Percentiles rank a stretch among this genome's conserved stretches.
phyloP scores from a whole-genome alignment of 1,140 invertebrate species.

The Parasteatoda tepidariorum region DNA sequence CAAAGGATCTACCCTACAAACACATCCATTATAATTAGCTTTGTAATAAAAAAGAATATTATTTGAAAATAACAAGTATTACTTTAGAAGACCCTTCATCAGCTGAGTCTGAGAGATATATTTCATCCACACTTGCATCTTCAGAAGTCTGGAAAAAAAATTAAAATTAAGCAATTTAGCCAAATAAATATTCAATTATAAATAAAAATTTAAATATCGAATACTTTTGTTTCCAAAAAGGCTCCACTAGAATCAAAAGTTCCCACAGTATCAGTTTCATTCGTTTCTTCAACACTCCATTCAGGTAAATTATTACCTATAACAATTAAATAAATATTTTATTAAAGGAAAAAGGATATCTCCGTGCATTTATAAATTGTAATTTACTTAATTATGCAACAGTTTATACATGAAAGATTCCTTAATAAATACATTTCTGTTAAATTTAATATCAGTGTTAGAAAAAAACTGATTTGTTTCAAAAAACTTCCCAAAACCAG shows the following conservation, averaged over 20 bases:
- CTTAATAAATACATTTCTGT: no score
- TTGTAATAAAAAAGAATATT: no score
- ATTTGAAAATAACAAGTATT: neutral
- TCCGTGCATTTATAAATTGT: no score
- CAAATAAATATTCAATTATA: neutral
- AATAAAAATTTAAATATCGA: neutral
- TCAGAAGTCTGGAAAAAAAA: slow-evolving; percentile 37
- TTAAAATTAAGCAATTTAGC: no score
- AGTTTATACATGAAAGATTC: no score
- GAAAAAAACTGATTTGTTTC: no score
- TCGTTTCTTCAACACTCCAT: slow-evolving; percentile 69
- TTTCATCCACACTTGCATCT: slow-evolving; percentile 29
- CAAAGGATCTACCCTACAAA: no score
- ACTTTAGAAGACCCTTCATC: slow-evolving; percentile 53
- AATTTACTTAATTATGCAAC: no score
- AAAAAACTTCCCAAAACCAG: no score
- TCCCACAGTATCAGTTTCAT: slow-evolving; percentile 76
- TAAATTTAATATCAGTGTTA: no score
- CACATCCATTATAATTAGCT: no score
- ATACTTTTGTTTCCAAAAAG: slow-evolving; percentile 70
- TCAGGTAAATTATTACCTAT: slow-evolving; percentile 67
- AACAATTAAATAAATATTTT: neutral
- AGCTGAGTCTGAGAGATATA: slow-evolving; percentile 67
- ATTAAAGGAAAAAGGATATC: neutral
- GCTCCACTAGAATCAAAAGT: slow-evolving; percentile 88